These are phyloP conservation scores for Diphyllodes magnificus DNA, from an alignment of 2,113 vertebrate genomes.

Conservation along the genomic window DNA sequence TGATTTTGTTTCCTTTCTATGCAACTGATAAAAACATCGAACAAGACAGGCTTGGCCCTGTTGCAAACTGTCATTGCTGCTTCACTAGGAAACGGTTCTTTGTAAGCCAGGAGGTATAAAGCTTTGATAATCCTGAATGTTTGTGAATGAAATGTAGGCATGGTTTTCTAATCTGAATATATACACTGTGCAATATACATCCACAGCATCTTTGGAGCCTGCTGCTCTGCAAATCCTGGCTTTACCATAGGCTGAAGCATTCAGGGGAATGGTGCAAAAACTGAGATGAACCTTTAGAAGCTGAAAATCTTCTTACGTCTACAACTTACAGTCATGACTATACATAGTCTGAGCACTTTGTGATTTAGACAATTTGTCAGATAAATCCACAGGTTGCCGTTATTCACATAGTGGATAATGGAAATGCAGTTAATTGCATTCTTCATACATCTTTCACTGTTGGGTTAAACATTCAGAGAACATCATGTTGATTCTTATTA, in stretches of 20 bases:
- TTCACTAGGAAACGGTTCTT: constrained; percentile 30
- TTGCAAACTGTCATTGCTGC: not conserved
- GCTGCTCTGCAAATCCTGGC: constrained; percentile 19
- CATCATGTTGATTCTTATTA: not conserved
- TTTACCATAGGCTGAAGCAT: not conserved
- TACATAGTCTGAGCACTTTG: not conserved
- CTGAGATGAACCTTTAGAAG: not conserved
- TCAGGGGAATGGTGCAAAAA: not conserved
- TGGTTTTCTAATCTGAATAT: not conserved
- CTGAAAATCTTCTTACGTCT: not conserved
- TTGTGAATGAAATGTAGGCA: constrained; percentile 51
- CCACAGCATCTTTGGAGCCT: not conserved
- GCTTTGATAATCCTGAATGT: constrained; percentile 32
- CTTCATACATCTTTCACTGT: not conserved
- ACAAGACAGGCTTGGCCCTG: not conserved
- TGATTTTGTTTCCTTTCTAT: not conserved
- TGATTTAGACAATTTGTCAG: not conserved
- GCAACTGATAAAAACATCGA: not conserved
- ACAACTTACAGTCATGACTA: not conserved
- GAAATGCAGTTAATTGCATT: not conserved
- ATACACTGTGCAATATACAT: not conserved
- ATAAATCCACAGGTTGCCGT: not conserved
- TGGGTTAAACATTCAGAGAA: not conserved
- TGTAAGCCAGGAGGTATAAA: not conserved
- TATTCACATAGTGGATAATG: not conserved